These are phyloP conservation scores for Muricea muricata DNA, from an alignment of 92 coral and sea anemone species.

Conservation along the genomic window DNA sequence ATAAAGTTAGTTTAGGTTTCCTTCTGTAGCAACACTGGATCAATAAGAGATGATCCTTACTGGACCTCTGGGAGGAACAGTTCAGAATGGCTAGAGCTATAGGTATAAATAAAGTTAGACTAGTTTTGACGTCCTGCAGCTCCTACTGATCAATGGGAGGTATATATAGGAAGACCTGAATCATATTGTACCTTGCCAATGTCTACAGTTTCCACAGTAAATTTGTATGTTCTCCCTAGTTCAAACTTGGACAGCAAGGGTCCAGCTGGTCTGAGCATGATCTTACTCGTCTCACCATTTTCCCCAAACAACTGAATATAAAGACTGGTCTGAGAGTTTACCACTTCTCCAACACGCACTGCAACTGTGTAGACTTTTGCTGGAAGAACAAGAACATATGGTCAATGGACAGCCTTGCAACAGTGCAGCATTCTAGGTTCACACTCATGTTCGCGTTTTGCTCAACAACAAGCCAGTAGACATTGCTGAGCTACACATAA, in stretches of 20 bases:
- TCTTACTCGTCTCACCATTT: conserved; percentile 97
- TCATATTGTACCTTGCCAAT: conserved; percentile 98
- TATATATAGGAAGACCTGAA: too few species aligned
- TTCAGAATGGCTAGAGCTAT: not conserved
- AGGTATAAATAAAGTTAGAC: not conserved
- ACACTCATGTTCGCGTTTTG: too few species aligned
- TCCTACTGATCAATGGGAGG: not conserved
- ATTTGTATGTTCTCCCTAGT: conserved; percentile 93
- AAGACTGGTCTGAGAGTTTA: conserved; percentile 89
- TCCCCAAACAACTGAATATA: conserved; percentile 98
- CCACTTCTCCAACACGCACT: conserved; percentile 92
- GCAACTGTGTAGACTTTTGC: conserved; percentile 96
- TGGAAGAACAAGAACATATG: too few species aligned
- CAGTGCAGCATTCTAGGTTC: too few species aligned
- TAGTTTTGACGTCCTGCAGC: not conserved
- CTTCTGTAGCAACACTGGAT: not conserved
- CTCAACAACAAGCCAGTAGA: too few species aligned
- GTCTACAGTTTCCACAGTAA: conserved; percentile 98
- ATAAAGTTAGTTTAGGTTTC: not conserved
- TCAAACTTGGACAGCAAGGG: conserved; percentile 90
- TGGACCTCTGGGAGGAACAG: not conserved
- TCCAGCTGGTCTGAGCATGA: conserved; percentile 98
- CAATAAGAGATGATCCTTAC: not conserved
- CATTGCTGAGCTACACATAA: too few species aligned
- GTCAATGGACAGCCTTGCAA: too few species aligned